Conservation (phyloP, 2,113 vertebrate genomes). For the Columba janthina region DNA sequence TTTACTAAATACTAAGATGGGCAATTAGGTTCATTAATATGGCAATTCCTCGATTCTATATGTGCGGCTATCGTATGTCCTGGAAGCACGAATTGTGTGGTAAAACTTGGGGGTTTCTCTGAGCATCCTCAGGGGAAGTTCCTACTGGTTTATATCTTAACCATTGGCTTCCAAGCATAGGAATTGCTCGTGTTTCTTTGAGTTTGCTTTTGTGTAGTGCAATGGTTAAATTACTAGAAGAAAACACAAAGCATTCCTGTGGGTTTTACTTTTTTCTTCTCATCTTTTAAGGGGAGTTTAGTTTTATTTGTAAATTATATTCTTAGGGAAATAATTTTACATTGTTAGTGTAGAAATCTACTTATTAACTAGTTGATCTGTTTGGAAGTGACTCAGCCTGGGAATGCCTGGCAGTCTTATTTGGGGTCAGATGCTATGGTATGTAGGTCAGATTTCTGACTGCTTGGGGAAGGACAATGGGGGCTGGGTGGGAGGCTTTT, state of each 20-base stretch:
- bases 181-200: not conserved
- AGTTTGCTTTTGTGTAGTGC: not conserved
- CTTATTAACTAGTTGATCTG: not conserved
- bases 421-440: not conserved
- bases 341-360: not conserved
- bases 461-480: not conserved
- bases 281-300: not conserved
- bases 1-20: not conserved
- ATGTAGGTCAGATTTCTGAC: not conserved
- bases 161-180: not conserved
- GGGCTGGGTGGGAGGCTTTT: not conserved
- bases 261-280: not conserved
- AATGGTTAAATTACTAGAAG: not conserved
- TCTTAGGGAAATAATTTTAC: not conserved
- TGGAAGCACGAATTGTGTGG: not conserved
- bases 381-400: not conserved
- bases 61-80: accelerated
- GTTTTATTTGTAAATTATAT: not conserved
- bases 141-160: not conserved
- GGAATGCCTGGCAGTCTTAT: not conserved
- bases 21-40: not conserved
- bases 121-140: not conserved
- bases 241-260: not conserved
- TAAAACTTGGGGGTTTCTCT: not conserved
- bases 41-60: accelerated